These are phyloP conservation scores for Poecilia velifera DNA, from an alignment of 2,797 vertebrate species.

Conservation along the genomic window DNA sequence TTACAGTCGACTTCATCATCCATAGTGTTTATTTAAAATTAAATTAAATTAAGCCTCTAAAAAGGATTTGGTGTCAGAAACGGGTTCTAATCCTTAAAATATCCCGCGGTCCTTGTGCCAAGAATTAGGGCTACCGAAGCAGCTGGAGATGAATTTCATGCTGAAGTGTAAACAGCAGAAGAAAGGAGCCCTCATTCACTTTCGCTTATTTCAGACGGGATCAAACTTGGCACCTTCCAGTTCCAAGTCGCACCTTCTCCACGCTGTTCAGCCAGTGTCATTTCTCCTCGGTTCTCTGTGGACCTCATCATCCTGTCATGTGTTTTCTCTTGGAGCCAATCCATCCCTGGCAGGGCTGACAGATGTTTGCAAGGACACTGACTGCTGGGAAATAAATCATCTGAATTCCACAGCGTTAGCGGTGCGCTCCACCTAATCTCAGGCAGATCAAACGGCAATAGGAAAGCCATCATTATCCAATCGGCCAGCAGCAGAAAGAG, in stretches of 20 bases:
- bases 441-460: conserved; percentile 46
- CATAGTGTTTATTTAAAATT: neutral
- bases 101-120: neutral
- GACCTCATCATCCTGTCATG: conserved; percentile 21
- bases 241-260: conserved; percentile 14
- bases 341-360: conserved; percentile 19
- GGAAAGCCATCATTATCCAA: conserved; percentile 45
- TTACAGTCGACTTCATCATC: neutral
- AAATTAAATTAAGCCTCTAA: no score
- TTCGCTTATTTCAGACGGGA: conserved; percentile 17
- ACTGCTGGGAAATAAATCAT: conserved; percentile 42
- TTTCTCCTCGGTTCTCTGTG: conserved; percentile 10
- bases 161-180: conserved; percentile 16
- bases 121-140: neutral
- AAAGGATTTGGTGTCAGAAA: neutral
- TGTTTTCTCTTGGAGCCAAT: conserved; percentile 27
- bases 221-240: conserved; percentile 14
- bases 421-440: conserved; percentile 41
- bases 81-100: neutral
- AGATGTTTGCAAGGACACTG: conserved; percentile 48
- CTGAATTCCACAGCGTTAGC: conserved; percentile 37
- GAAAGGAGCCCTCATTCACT: conserved; percentile 16
- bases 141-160: conserved; percentile 6
- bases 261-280: neutral
- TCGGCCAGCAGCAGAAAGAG: conserved; percentile 12